These are phyloP conservation scores for Cosmopolites sordidus DNA, from an alignment of 2,888 invertebrate genomes.

Conservation along the genomic window DNA sequence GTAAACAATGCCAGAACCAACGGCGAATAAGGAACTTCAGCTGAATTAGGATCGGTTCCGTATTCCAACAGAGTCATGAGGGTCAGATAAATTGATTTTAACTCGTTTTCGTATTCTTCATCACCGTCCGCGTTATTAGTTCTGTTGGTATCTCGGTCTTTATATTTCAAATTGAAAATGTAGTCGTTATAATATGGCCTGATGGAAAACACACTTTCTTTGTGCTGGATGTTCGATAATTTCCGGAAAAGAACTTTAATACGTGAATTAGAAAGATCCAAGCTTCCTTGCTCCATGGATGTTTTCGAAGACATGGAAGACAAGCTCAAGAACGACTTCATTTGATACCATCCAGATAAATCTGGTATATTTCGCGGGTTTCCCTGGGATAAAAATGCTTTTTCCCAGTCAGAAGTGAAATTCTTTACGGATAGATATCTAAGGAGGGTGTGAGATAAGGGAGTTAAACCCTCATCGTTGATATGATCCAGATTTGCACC, in stretches of 20 bases:
- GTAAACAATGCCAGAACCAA: conserved; percentile 41
- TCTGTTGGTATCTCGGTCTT: background rate
- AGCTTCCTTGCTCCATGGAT: conserved; percentile 1
- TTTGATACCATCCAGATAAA: conserved; percentile 44
- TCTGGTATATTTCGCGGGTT: conserved; percentile 37
- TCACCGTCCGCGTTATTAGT: background rate
- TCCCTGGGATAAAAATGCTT: conserved; percentile 53
- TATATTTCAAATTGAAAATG: conserved; percentile 19
- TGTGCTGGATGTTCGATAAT: background rate
- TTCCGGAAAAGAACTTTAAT: conserved; percentile 7
- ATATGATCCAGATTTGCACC: conserved; percentile 51
- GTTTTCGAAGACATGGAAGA: conserved; percentile 9
- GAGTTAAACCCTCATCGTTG: conserved; percentile 56
- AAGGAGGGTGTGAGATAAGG: conserved; percentile 49
- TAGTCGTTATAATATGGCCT: conserved; percentile 1
- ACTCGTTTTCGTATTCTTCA: background rate
- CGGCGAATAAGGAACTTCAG: conserved; percentile 40
- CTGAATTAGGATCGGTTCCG: conserved; percentile 42
- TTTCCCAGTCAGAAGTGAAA: conserved; percentile 42
- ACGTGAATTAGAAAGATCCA: conserved; percentile 6
- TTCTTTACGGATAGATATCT: conserved; percentile 43
- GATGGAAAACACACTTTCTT: background rate
- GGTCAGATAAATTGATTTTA: conserved; percentile 29
- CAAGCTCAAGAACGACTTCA: conserved; percentile 31
- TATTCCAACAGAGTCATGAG: conserved; percentile 37